Conservation (phyloP, 1,140 invertebrate genomes). For the Steinernema khuongi region DNA sequence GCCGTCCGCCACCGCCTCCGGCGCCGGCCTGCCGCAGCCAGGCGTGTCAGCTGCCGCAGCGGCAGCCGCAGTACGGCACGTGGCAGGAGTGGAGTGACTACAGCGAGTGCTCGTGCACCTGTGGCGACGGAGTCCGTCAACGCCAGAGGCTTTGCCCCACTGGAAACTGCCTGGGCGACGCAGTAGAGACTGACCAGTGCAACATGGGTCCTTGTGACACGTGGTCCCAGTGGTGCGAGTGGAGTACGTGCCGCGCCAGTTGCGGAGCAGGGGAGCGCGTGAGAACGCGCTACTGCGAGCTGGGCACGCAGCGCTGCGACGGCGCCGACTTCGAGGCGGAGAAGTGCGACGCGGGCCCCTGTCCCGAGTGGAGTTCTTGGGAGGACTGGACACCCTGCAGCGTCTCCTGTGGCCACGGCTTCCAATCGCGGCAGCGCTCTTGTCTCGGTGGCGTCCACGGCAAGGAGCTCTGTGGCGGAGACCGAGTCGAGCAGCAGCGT, state of each 20-base stretch:
- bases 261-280: slow-evolving; percentile 36
- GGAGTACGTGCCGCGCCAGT: slow-evolving; percentile 35
- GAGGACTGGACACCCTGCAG: slow-evolving; percentile 33
- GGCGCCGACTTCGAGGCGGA: slow-evolving; percentile 38
- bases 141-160: slow-evolving; percentile 34
- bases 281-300: slow-evolving; percentile 38
- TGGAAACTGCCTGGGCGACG: slow-evolving; percentile 25
- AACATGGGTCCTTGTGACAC: slow-evolving; percentile 41
- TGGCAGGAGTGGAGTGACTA: slow-evolving; percentile 44
- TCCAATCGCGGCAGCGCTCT: slow-evolving; percentile 25
- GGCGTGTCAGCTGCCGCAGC: slow-evolving; percentile 14
- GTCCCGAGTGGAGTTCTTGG: slow-evolving; percentile 38
- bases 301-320: slow-evolving; percentile 40
- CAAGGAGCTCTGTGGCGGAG: slow-evolving; percentile 29
- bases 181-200: slow-evolving; percentile 31
- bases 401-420: slow-evolving; percentile 34
- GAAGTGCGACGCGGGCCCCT: slow-evolving; percentile 38
- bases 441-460: slow-evolving; percentile 37
- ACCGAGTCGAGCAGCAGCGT: slow-evolving; percentile 18
- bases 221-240: slow-evolving; percentile 43
- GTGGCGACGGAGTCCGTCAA: slow-evolving; percentile 38
- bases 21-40: slow-evolving; percentile 15
- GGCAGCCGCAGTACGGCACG: not conserved
- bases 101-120: slow-evolving; percentile 36
- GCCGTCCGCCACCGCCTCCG: slow-evolving; percentile 18